Evolutionary conservation across 2,797 vertebrate species (phyloP), one percentile per base, ranked within the genome.

Genomic region (Tokudaia tokunoshimensis): DNA sequence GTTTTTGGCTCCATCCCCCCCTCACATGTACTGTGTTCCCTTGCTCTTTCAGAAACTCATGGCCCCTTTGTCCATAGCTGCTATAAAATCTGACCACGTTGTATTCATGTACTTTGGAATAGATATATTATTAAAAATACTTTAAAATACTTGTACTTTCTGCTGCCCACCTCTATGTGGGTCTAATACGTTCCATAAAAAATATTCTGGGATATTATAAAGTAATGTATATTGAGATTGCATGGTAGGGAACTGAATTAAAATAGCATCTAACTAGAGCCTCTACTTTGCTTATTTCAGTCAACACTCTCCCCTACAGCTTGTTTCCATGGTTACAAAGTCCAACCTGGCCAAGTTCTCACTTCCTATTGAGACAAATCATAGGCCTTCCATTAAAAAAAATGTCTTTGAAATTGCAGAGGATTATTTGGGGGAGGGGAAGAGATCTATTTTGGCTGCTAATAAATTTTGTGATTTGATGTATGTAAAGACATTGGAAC

Each of bases 251-350:
- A 9, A 89, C 1, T 0, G 59, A 89, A 15, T 34, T 2, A 67
- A 74, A 83, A 92, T 19, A 89, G 50, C 14, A 55, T 85, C 88
- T 22, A 37, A 37, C 78, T 86, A 74, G 34, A 84, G 17, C 8
- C 41, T 91, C 22, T 9, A n/a, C 31, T 95, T 50, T 80, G 22
- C 57, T 59, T 94, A 34, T 92, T 94, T 97, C 76, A 94, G 14
- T 20, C 87, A 83, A 59, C 14, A 4, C 0, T 91, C 26, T 89
- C 52, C 52, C 65, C 70, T 95, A 63, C 10, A 74, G 61, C 80
- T 94, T 90, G 82, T 97, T 97, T 88, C 92, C 80, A 59, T 90
- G 87, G 89, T 50, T 87, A 34, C 89, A 94, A 90, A 94, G 22
- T 67, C 59, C 37, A 70, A 44, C 17, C 50, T 96, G 41, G 72